Conservation (phyloP, 1,140 invertebrate genomes). For the Steinernema khuongi region DNA sequence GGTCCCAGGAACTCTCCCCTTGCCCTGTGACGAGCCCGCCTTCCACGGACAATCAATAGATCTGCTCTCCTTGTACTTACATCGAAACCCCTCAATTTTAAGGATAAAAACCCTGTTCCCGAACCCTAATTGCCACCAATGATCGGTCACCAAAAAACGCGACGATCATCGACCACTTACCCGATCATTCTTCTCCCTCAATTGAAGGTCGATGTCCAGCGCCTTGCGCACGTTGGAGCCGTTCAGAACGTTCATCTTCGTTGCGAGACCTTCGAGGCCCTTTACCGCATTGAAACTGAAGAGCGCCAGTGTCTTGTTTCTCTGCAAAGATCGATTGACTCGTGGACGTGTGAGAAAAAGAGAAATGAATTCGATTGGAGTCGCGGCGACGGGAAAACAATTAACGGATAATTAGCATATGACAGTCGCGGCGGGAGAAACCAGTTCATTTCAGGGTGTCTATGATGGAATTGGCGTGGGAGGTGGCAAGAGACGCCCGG, state of each 20-base stretch:
- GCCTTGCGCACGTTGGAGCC: neutral
- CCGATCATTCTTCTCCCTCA: conserved; percentile 13
- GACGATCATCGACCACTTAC: neutral
- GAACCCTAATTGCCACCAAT: neutral
- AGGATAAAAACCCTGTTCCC: no score
- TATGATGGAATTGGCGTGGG: no score
- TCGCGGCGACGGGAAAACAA: neutral
- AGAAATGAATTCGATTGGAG: neutral
- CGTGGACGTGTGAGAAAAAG: neutral
- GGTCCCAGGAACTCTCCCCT: no score
- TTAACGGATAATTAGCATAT: conserved; percentile 3
- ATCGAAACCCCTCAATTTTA: no score
- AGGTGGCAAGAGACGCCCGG: neutral
- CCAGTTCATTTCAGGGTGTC: no score
- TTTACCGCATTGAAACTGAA: neutral
- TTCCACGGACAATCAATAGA: no score
- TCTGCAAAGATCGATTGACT: neutral
- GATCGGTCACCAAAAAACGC: neutral
- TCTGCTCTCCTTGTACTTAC: no score
- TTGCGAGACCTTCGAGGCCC: conserved; percentile 7
- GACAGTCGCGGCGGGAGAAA: neutral
- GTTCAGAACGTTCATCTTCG: conserved; percentile 14
- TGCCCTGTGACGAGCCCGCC: no score
- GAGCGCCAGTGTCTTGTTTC: neutral
- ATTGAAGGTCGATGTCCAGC: neutral